Evolutionary conservation across 2,113 vertebrate species (phyloP), one percentile per base, ranked within the genome.

Genomic region (Pelmatolapia mariae): DNA sequence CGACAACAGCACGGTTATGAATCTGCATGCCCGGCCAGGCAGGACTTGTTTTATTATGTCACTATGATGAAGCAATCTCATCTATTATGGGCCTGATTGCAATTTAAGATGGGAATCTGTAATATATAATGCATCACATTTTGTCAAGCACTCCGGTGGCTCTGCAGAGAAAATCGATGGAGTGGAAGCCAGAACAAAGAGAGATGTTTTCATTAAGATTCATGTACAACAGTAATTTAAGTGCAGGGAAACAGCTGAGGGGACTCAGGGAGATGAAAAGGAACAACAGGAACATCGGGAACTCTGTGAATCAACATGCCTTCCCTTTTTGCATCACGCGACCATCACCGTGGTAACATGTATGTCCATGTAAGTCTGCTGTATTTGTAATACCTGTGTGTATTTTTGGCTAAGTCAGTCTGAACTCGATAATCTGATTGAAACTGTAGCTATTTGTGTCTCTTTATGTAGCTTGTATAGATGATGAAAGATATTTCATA

Each of bases 161-260:
- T 83, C 63, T 66, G 57, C 31, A 6, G 82, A 52, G 52, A 79
- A 47, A 85, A 92, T 94, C 90, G 47, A 94, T 94, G 66, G 13
- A 84, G 87, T 83, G 86, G 83, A 80, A 73, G 91, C 86, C 82
- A 56, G 52, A 56, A 50, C 53, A 26, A 43, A 84, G 88, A 59
- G 88, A 90, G 84, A 93, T 87, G 86, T 90, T 93, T 93, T 94
- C 88, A 93, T 94, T 89, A 92, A 80, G 87, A 92, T 87, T 90
- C 89, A 86, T 89, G 82, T 83, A 79, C 56, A 52, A 82, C 24
- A 24, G 83, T 80, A 26, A 80, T 86, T 89, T 89, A 26, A 89
- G 76, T 16, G 66, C 59, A 47, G 16, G 54, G 47, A 87, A 87
- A 66, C 73, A 54, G 59, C 84, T 68, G 88, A 47, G 80, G 73